Percentiles rank a stretch among this genome's conserved stretches.
These are phyloP conservation scores for Meteorus colon DNA, from an alignment of 2,888 invertebrate genomes.

Conservation along the genomic window DNA sequence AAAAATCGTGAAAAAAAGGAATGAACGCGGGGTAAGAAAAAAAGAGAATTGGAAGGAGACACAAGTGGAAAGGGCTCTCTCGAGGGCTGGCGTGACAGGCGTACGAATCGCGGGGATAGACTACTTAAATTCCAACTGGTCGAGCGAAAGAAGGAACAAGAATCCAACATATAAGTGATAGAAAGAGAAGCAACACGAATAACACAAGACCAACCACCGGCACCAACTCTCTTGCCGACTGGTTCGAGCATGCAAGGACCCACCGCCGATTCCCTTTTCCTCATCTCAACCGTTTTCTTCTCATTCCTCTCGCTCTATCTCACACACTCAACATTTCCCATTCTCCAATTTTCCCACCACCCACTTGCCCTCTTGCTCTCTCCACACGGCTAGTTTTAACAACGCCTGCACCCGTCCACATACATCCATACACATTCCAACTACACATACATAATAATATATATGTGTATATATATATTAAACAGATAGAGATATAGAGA, in stretches of 20 bases:
- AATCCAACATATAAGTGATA: constrained; percentile 16
- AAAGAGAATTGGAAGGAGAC: constrained; percentile 28
- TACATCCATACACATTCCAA: constrained; percentile 2
- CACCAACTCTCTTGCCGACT: constrained; percentile 18
- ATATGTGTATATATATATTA: constrained; percentile 12
- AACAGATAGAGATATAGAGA: not conserved
- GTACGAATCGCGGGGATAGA: constrained; percentile 41
- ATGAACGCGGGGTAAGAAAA: constrained; percentile 12
- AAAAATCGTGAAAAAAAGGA: not conserved
- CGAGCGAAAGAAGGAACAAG: constrained; percentile 32
- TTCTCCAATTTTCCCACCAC: constrained; percentile 19
- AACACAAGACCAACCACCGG: constrained; percentile 14
- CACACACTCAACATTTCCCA: constrained; percentile 26
- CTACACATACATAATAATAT: constrained; percentile 3
- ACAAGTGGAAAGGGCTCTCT: constrained; percentile 36
- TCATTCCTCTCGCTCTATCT: constrained; percentile 19
- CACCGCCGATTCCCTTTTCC: constrained; percentile 13
- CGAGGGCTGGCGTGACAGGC: constrained; percentile 41
- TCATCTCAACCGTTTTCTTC: not conserved
- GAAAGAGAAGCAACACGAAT: constrained; percentile 28
- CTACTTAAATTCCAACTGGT: constrained; percentile 51
- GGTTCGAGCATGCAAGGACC: constrained; percentile 41
- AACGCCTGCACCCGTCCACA: constrained; percentile 37
- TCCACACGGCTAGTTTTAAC: constrained; percentile 45
- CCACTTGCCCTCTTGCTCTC: constrained; percentile 23